phyloP scores from a whole-genome alignment of 2,888 invertebrate genomes.

The Drosophila kambysellisi region DNA sequence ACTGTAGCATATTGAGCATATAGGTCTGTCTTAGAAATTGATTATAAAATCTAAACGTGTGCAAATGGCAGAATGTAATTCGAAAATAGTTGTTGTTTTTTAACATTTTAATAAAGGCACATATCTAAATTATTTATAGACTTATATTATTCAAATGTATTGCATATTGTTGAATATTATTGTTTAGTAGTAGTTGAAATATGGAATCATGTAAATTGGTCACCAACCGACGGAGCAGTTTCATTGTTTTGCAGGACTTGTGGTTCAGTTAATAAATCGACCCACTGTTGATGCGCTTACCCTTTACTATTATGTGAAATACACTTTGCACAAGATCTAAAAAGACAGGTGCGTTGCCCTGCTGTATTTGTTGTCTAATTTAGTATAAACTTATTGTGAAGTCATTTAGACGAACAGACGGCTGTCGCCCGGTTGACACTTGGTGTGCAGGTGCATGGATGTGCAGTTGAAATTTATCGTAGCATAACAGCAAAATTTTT shows the following conservation, averaged over 20 bases:
- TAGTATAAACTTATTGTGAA: constrained; percentile 44
- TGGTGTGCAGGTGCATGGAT: constrained; percentile 55
- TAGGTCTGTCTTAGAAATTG: neutral
- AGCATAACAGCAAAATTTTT: constrained; percentile 22
- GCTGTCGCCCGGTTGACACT: constrained; percentile 42
- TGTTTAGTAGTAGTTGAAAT: neutral
- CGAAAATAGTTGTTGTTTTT: neutral
- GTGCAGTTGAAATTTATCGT: constrained; percentile 30
- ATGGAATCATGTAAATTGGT: neutral
- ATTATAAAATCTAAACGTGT: neutral
- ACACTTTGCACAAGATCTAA: constrained; percentile 14
- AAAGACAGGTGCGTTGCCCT: constrained; percentile 43
- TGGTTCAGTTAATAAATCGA: neutral
- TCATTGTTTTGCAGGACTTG: constrained; percentile 2
- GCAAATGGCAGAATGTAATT: neutral
- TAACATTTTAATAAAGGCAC: neutral
- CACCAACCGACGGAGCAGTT: neutral
- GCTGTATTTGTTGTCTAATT: constrained; percentile 43
- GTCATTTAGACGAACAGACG: constrained; percentile 30
- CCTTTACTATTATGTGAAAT: constrained; percentile 10
- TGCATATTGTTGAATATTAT: neutral
- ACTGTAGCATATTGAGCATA: neutral
- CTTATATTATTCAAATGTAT: neutral
- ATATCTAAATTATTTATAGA: neutral
- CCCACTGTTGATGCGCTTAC: constrained; percentile 8